Base-by-base conservation (phyloP, 2,113 vertebrate species). In the Athene cunicularia region DNA sequence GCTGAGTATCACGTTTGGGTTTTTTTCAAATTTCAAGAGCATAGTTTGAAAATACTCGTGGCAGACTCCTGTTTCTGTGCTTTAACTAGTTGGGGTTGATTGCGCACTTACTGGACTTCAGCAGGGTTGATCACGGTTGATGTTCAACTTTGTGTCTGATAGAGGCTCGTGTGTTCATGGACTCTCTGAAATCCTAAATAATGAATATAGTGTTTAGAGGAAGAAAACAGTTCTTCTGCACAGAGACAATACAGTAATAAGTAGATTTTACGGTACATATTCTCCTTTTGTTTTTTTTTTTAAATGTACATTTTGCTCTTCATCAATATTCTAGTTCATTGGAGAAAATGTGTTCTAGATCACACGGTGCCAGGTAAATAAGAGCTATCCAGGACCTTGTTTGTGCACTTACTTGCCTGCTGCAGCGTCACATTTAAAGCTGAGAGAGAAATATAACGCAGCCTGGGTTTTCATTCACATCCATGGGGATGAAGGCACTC, bases 11-110 rank as follows among this genome's bases (percentile, higher is more conserved):
- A 12, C 12, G n/a, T 35, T 71, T 39, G 8, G 8, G 8, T 33
- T 58, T 39, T 59, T 5, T 24, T 58, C 7, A 9, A 47, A 39
- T 20, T 59, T 12, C 53, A 33, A 32, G 73, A 12, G 50, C 4
- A 0, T 20, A 23, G 17, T 58, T 70, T 27, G 43, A 37, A 71
- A 18, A 27, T 14, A 9, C 33, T 37, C 1, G 0, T 22, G 50
- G 39, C 45, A 12, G 5, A 28, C 18, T 62, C 62, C 20, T 26
- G 62, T 33, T 13, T 5, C 62, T 24, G 47, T 28, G 58, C 90
- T 55, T 14, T 10, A 27, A 59, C 21, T 21, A 22, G 3, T 24
- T 20, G 47, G 26, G 68, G 18, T 8, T 23, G 14, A 63, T 80
- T 16, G 58, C 4, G 6, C 18, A 3, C 43, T 58, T 35, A 0